Base-by-base conservation (phyloP, 2,888 invertebrate genomes). In the Spodoptera littoralis region DNA sequence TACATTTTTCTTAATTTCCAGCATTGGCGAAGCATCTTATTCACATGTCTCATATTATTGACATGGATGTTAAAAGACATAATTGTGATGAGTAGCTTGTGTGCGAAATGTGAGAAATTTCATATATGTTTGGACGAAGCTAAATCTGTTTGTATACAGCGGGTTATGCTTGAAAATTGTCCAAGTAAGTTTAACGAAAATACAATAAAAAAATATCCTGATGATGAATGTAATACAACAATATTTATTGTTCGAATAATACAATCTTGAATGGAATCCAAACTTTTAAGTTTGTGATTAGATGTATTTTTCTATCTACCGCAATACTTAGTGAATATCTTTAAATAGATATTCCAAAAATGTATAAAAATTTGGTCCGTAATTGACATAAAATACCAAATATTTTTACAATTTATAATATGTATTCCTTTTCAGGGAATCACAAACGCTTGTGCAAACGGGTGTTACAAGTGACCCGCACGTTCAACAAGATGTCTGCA, bases 401-500 rank as follows among this genome's bases (percentile, higher is more conserved):
- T 18, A 18, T 18, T 18, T 18, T 18, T 18, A 18, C 18, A 18
- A 18, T 18, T 18, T 18, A 11, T 8, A 3, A 22, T 8, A 18
- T 1, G 11, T 45, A 11, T 11, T 41, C 12, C 1, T 9, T 60
- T 41, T 5, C 64, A 62, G 62, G 18, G 11, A 50, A 5, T 11
- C 0, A 36, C 3, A 42, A 8, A n/a, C 44, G 13, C 9, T 45
- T 64, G 11, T 55, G 42, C 42, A 54, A 62, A 22, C 54, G 49
- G 1, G 54, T 64, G 4, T 9, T 61, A 1, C 55, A 55, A 50
- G 9, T 6, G 3, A 51, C 46, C 36, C 46, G 63, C 2, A 51
- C 49, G 2, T 77, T 73, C 53, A 56, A 18, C 2, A 73, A 71
- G 61, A 64, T 77, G 53, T 46, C 60, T 9, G 75, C 70, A 0